These are phyloP conservation scores for Synanthedon andrenaeformis DNA, from an alignment of 2,888 invertebrate species.

Conservation along the genomic window DNA sequence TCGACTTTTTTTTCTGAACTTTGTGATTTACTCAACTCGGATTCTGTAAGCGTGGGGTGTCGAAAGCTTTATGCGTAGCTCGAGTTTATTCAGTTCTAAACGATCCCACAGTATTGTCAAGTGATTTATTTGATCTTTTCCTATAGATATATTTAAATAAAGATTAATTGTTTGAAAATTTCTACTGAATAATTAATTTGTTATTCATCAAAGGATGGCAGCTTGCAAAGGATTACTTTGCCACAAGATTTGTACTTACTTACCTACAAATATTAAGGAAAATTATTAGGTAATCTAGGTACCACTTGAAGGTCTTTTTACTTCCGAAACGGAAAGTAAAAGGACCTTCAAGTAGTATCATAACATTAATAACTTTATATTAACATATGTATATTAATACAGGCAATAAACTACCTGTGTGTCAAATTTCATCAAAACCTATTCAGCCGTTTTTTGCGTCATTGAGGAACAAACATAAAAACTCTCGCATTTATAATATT, in stretches of 20 bases:
- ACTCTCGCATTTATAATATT: no score
- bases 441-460: no score
- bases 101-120: slow-evolving; percentile 19
- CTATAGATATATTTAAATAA: not conserved
- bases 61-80: slow-evolving; percentile 58
- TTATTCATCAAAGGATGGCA: no score
- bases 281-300: not conserved
- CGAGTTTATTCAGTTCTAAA: slow-evolving; percentile 60
- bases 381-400: no score
- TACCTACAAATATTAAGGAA: not conserved
- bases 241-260: no score
- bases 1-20: slow-evolving; percentile 56
- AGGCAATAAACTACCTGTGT: no score
- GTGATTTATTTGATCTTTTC: slow-evolving; percentile 1
- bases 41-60: slow-evolving; percentile 50
- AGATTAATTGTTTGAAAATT: not conserved
- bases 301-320: not conserved
- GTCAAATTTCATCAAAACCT: no score
- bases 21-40: slow-evolving; percentile 58
- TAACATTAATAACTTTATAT: no score
- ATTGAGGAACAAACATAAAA: no score
- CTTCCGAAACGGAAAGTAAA: not conserved
- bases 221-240: no score
- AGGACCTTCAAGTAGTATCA: no score
- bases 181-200: no score